These are phyloP conservation scores for Diadema setosum DNA, from an alignment of 35 echinoderm and acorn worm species.

Conservation along the genomic window DNA sequence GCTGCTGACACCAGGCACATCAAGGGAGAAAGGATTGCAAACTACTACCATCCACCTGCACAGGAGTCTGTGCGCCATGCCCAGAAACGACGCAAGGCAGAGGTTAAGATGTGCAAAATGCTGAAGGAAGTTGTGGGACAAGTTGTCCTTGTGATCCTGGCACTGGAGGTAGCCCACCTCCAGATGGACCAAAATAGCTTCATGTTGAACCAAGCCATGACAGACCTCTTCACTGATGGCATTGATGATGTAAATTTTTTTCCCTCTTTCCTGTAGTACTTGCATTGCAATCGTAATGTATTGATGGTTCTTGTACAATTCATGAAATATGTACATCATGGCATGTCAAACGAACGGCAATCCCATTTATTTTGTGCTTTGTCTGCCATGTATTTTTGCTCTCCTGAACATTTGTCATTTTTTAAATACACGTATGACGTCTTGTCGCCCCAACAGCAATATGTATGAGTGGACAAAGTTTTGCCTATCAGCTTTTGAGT, in stretches of 20 bases:
- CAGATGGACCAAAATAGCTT: conserved; percentile 61
- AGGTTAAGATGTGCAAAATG: conserved; percentile 73
- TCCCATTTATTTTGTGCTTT: too few relatives aligned
- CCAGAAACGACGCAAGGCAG: conserved; percentile 37
- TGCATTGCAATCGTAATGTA: too few relatives aligned
- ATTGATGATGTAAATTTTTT: conserved; percentile 55
- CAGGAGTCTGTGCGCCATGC: conserved; percentile 45
- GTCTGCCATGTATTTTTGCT: too few relatives aligned
- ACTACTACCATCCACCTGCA: conserved; percentile 67
- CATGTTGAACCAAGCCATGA: conserved; percentile 36
- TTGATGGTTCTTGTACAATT: too few relatives aligned
- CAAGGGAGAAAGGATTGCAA: neutral
- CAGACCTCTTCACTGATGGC: conserved; percentile 27
- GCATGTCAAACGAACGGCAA: too few relatives aligned
- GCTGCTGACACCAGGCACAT: too few relatives aligned
- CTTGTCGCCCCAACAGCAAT: too few relatives aligned
- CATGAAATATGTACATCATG: too few relatives aligned
- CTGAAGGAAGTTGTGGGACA: conserved; percentile 73
- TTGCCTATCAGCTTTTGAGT: too few relatives aligned
- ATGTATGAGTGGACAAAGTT: too few relatives aligned
- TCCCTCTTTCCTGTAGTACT: neutral
- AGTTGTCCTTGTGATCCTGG: conserved; percentile 57
- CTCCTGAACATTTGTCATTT: too few relatives aligned
- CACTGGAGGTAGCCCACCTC: conserved; percentile 68
- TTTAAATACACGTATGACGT: too few relatives aligned